These are phyloP conservation scores for Drosophila seclusa DNA, from an alignment of 2,888 invertebrate species.

Conservation along the genomic window DNA sequence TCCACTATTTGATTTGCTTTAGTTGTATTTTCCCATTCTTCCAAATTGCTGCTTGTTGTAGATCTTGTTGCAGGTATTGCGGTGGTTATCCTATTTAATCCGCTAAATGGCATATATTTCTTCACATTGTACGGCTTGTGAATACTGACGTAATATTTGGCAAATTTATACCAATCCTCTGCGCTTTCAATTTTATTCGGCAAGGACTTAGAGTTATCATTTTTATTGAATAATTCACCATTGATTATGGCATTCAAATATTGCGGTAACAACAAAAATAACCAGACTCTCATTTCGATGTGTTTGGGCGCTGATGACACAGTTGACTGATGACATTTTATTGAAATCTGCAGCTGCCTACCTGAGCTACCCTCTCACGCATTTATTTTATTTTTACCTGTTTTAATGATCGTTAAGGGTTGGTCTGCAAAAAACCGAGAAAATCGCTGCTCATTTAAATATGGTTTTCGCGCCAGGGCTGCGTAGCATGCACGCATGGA, in stretches of 20 bases:
- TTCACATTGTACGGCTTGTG: conserved; percentile 54
- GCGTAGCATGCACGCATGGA: background rate
- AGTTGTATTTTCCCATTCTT: conserved; percentile 1
- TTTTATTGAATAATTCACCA: background rate
- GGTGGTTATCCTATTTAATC: conserved; percentile 23
- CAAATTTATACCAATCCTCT: conserved; percentile 61
- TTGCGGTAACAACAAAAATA: conserved; percentile 11
- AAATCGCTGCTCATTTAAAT: conserved; percentile 7
- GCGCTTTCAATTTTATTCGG: conserved; percentile 43
- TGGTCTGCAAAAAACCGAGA: conserved; percentile 11
- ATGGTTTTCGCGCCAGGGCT: conserved; percentile 16
- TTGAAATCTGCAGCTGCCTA: conserved; percentile 34
- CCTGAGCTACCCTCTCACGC: conserved; percentile 28
- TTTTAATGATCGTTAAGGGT: conserved; percentile 10
- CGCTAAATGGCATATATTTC: conserved; percentile 61
- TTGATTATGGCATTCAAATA: background rate
- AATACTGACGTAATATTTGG: conserved; percentile 53
- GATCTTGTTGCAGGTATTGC: background rate
- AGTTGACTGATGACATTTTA: conserved; percentile 35
- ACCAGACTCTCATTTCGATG: conserved; percentile 41
- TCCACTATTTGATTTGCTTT: background rate
- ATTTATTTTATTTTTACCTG: conserved; percentile 36
- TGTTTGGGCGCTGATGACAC: background rate
- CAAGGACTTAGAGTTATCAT: background rate
- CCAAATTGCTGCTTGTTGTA: background rate